These are phyloP conservation scores for Eurystomus gularis DNA, from an alignment of 2,113 vertebrate genomes.

Conservation along the genomic window DNA sequence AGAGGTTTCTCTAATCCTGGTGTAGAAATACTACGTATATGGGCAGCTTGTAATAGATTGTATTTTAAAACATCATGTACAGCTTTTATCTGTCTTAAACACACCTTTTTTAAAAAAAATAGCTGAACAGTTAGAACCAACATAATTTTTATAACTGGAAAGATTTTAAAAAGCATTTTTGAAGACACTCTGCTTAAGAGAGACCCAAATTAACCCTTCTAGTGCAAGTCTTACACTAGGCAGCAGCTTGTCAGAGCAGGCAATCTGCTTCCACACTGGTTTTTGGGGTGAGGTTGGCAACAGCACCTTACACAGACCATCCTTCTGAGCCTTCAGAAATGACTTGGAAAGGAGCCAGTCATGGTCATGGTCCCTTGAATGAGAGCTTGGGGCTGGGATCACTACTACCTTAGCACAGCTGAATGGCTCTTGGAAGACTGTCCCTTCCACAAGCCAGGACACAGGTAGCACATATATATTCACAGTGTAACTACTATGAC, in stretches of 20 bases:
- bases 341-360: background rate
- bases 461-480: background rate
- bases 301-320: background rate
- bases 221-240: background rate
- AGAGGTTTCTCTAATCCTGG: background rate
- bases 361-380: background rate
- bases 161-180: background rate
- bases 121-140: background rate
- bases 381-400: background rate
- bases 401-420: background rate
- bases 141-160: background rate
- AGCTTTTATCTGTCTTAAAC: background rate
- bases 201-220: background rate
- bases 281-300: background rate
- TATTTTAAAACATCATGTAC: background rate
- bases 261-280: background rate
- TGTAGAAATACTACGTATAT: background rate
- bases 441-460: background rate
- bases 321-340: background rate
- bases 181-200: background rate
- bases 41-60: background rate
- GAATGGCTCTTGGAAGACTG: background rate
- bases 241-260: background rate
- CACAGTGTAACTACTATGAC: background rate
- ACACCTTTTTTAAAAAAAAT: background rate